phyloP scores from a whole-genome alignment of 2,888 invertebrate species.

The Seira musarum region DNA sequence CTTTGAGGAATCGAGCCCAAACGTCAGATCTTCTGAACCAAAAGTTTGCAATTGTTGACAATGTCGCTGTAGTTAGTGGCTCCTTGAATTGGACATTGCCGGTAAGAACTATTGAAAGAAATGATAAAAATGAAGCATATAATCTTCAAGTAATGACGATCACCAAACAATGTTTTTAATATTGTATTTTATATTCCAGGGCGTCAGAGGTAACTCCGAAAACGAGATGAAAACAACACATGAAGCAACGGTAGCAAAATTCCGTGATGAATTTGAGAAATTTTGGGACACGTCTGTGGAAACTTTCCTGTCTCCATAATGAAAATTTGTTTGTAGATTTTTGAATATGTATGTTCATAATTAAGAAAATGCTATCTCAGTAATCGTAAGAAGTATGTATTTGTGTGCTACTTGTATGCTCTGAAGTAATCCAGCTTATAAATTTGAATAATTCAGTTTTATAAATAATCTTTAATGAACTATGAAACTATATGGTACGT shows the following conservation, averaged over 20 bases:
- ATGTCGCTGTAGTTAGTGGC: conserved; percentile 24
- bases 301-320: not conserved
- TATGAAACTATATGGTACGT: too few species aligned
- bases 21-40: conserved; percentile 53
- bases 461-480: not conserved
- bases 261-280: conserved; percentile 24
- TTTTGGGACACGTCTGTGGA: conserved; percentile 32
- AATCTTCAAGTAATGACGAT: too few species aligned
- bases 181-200: conserved; percentile 25
- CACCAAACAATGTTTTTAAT: not conserved
- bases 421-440: too few species aligned
- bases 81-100: conserved; percentile 56
- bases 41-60: conserved; percentile 57
- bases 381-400: not conserved
- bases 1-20: not conserved
- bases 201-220: conserved; percentile 47
- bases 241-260: conserved; percentile 12
- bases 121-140: not conserved
- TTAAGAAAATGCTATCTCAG: not conserved
- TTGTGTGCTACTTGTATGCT: too few species aligned
- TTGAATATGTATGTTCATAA: not conserved
- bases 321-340: not conserved
- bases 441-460: too few species aligned
- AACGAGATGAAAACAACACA: conserved; percentile 51
- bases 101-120: conserved; percentile 24